Evolutionary conservation across 1,140 invertebrate species (phyloP).

Genomic region (Ericerus pela): DNA sequence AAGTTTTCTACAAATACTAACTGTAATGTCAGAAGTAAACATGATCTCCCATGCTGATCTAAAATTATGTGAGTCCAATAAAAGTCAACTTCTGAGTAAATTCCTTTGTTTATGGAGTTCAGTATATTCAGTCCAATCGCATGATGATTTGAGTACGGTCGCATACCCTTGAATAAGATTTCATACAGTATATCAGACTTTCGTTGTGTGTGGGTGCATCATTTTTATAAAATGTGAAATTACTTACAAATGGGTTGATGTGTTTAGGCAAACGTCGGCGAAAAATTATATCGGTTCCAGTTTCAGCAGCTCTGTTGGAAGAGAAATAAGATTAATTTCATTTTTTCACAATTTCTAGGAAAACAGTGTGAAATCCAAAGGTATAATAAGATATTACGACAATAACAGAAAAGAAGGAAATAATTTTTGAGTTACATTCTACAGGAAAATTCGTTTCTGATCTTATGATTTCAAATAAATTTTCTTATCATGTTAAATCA

Average conservation of each 20-base stretch:
- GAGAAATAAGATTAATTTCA: too few relatives aligned
- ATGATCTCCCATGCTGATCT: conserved; percentile 34
- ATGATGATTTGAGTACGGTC: conserved; percentile 45
- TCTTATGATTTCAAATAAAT: too few relatives aligned
- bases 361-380: too few relatives aligned
- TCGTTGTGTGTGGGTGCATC: neutral
- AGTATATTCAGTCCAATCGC: conserved; percentile 47
- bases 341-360: too few relatives aligned
- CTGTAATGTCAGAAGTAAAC: conserved; percentile 47
- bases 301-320: conserved; percentile 43
- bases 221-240: neutral
- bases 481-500: too few relatives aligned
- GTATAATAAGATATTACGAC: too few relatives aligned
- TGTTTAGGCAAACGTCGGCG: conserved; percentile 52
- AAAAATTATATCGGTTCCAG: conserved; percentile 48
- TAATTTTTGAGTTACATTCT: too few relatives aligned
- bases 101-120: conserved; percentile 41
- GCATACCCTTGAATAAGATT: conserved; percentile 40
- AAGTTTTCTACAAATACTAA: conserved; percentile 32
- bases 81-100: conserved; percentile 46
- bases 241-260: conserved; percentile 33
- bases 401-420: too few relatives aligned
- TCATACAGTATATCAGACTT: neutral
- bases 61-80: conserved; percentile 57
- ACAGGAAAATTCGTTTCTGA: too few relatives aligned